Conservation (phyloP, 2,888 invertebrate species). For the Ceramica pisi region DNA sequence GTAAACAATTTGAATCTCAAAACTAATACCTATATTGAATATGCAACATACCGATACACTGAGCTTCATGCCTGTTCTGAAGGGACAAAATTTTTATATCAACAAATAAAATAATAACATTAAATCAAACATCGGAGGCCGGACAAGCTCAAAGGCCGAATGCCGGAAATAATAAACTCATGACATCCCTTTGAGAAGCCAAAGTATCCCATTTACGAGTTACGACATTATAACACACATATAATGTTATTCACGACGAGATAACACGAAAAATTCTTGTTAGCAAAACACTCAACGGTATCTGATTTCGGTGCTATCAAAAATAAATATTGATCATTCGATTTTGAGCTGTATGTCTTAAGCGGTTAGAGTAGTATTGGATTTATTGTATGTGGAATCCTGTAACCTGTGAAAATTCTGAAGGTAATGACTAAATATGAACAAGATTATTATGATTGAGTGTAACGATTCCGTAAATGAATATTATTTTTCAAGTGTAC, state of each 20-base stretch:
- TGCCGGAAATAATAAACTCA: conserved; percentile 69
- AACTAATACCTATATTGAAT: background rate
- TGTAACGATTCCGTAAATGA: no score
- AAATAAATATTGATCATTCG: conserved; percentile 31
- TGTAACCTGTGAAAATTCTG: conserved; percentile 28
- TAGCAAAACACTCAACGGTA: conserved; percentile 61
- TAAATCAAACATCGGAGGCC: conserved; percentile 57
- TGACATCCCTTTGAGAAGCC: conserved; percentile 64
- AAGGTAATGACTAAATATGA: conserved; percentile 42
- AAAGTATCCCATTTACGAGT: conserved; percentile 65
- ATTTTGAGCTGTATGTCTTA: conserved; percentile 39
- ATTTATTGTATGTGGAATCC: background rate
- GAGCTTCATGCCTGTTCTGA: conserved; percentile 28
- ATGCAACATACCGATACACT: conserved; percentile 11
- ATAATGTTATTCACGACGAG: conserved; percentile 62
- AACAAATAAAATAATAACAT: conserved; percentile 47
- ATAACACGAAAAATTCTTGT: conserved; percentile 66
- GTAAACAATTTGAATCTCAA: background rate
- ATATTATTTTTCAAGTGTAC: no score
- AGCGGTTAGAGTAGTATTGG: conserved; percentile 7
- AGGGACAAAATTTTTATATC: conserved; percentile 42
- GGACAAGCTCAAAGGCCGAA: conserved; percentile 62
- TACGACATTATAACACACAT: conserved; percentile 63
- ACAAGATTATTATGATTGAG: conserved; percentile 43
- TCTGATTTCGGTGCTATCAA: conserved; percentile 54